Percentiles rank a stretch among this genome's conserved stretches.
These are phyloP conservation scores for Rhyacophila evoluta DNA, from an alignment of 2,888 invertebrate genomes.

Conservation along the genomic window DNA sequence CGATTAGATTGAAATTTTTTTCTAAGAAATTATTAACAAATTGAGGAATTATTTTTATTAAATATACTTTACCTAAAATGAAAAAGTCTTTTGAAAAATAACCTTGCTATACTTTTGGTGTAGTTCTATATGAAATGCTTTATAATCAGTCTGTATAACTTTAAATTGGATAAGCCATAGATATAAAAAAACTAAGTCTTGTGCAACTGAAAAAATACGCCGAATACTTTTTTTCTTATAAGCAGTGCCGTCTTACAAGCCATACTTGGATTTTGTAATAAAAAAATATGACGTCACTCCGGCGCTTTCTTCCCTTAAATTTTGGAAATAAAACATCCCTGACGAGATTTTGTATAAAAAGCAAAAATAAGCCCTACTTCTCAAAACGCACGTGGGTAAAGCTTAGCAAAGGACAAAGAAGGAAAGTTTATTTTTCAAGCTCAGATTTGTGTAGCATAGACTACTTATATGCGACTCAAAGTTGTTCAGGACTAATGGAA, in stretches of 20 bases:
- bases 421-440: slow-evolving; percentile 13
- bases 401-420: not conserved
- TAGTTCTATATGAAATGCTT: no score
- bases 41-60: no score
- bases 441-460: not conserved
- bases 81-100: no score
- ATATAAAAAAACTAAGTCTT: no score
- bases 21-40: no score
- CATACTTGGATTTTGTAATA: not conserved
- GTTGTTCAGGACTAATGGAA: not conserved
- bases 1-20: no score
- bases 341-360: slow-evolving; percentile 16
- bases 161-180: no score
- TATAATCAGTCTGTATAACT: no score
- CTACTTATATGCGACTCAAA: not conserved
- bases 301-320: not conserved
- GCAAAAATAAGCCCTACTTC: not conserved
- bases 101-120: no score
- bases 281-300: not conserved
- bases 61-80: no score
- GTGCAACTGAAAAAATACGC: not conserved
- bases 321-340: not conserved
- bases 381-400: slow-evolving; percentile 1
- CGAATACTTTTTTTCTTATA: not conserved
- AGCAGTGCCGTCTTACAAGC: not conserved